phyloP scores from a whole-genome alignment of 2,797 vertebrate species.

The Cirrhinus mrigala region DNA sequence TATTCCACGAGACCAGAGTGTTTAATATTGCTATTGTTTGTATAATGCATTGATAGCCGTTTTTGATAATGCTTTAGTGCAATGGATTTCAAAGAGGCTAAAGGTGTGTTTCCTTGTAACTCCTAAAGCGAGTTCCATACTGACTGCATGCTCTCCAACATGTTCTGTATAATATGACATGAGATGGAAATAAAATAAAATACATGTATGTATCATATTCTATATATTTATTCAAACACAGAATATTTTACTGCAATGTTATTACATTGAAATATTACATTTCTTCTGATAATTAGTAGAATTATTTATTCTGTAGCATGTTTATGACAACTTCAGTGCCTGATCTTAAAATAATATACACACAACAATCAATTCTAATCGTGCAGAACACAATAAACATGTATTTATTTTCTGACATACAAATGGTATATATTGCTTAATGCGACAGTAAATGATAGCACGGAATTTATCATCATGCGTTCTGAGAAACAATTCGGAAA shows the following conservation, averaged over 20 bases:
- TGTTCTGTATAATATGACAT: slow-evolving; percentile 59
- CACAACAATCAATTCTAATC: slow-evolving; percentile 15
- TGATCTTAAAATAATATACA: neutral
- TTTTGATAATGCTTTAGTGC: slow-evolving; percentile 54
- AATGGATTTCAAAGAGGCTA: slow-evolving; percentile 45
- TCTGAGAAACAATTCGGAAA: neutral
- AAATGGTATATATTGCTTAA: neutral
- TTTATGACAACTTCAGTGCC: neutral
- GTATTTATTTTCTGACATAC: neutral
- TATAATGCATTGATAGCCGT: slow-evolving; percentile 28
- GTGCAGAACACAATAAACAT: slow-evolving; percentile 18
- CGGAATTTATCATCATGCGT: neutral
- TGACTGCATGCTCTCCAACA: slow-evolving; percentile 62
- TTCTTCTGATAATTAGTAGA: neutral
- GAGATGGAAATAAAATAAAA: slow-evolving; percentile 50
- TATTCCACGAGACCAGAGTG: slow-evolving; percentile 34
- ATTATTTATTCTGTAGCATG: neutral
- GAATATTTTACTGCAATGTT: slow-evolving; percentile 35
- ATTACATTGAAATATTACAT: slow-evolving; percentile 33
- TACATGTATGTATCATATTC: slow-evolving; percentile 47
- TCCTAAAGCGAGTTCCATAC: slow-evolving; percentile 58
- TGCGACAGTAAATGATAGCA: neutral
- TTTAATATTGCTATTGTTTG: slow-evolving; percentile 56
- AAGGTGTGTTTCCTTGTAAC: slow-evolving; percentile 61
- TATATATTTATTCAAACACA: slow-evolving; percentile 43